Evolutionary conservation across 2,797 vertebrate species (phyloP).

Genomic region (Schizopygopsis malacanthus): DNA sequence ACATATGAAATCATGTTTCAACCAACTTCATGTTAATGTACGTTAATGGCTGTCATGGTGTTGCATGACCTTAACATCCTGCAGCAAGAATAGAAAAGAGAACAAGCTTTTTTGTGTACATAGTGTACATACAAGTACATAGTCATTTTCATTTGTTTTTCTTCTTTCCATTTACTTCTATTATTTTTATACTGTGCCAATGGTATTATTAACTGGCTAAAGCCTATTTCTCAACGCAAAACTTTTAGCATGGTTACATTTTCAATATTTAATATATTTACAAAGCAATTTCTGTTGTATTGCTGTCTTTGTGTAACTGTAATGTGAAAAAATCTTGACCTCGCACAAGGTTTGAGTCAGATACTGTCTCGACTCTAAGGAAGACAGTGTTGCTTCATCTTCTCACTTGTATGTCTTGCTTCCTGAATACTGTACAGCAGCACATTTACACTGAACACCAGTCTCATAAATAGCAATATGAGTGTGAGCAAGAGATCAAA

Average conservation of each 20-base stretch:
- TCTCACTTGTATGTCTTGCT: neutral
- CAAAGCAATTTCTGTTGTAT: neutral
- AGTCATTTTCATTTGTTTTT: neutral
- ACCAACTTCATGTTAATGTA: neutral
- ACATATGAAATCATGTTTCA: neutral
- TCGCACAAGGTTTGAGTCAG: neutral
- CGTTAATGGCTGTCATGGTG: neutral
- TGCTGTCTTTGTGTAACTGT: neutral
- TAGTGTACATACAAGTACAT: neutral
- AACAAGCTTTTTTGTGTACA: neutral
- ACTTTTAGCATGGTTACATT: neutral
- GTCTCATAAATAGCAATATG: neutral
- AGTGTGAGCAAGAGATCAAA: neutral
- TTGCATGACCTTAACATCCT: neutral
- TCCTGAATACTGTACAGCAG: neutral
- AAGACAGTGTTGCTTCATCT: neutral
- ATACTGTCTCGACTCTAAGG: neutral
- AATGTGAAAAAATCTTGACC: neutral
- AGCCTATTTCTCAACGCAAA: neutral
- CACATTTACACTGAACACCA: neutral
- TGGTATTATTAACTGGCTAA: neutral
- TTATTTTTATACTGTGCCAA: neutral
- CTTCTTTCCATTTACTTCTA: neutral
- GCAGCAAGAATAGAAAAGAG: neutral
- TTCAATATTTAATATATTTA: neutral